Base-by-base conservation (phyloP, 2,113 vertebrate genomes). In the Marcusenius ussheri region DNA sequence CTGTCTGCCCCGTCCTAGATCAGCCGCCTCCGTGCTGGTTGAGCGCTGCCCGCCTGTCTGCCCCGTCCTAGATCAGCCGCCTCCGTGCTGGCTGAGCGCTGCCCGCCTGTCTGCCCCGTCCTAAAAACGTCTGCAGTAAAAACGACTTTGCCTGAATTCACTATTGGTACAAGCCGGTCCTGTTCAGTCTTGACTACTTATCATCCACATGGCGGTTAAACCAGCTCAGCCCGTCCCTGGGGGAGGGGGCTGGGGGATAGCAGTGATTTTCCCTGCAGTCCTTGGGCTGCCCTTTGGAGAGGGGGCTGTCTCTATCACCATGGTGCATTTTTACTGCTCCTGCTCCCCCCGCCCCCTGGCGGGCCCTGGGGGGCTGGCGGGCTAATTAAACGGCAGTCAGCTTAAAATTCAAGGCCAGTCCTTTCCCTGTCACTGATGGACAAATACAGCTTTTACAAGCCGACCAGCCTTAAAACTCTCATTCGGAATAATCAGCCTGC, bases 371-470 rank as follows among this genome's bases (percentile, higher is more conserved):
- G 50, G 39, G 77, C 42, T 89, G n/a, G 8, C 0, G 19, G 42
- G 77, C 89, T 89, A 89, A 89, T 89, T 89, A 58, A 35, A 84
- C 24, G 5, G 77, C 89, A 89, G 77, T 84, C 39, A 46, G 53
- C 35, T 89, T 84, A 84, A 89, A n/a, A 89, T 89, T 89, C 80
- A 24, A 58, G 77, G 35, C 77, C 21, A 83, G 49, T 89, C 88
- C 50, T 56, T 21, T 31, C 66, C 70, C 70, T 46, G 88, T 89
- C 74, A 83, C 45, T 89, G 88, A 47, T 89, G 88, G 74, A 89
- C 88, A 89, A 89, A 89, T 45, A 89, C 83, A 89, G 70, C 88
- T 42, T 83, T 88, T 74, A 74, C 58, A 27, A 74, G 45, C 88
- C 66, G 47, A 8, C 88, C 88, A n/a, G 47, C 70, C 50, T 89